Conservation (phyloP, 2,113 vertebrate genomes). For the Cottus gobio region DNA sequence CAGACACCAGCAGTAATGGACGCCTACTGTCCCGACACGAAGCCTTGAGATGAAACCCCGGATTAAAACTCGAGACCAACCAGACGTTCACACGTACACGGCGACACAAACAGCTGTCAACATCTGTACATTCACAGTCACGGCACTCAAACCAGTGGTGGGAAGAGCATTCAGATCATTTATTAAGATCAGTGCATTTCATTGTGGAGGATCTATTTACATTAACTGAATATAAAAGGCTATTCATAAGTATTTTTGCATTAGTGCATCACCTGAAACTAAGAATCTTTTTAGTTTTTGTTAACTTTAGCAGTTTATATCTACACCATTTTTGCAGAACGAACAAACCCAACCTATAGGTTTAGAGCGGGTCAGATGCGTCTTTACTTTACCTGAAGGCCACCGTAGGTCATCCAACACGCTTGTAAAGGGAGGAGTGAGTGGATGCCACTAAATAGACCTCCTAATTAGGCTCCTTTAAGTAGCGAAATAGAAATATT, state of each 20-base stretch:
- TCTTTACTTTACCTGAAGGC: no score
- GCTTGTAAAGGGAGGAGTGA: no score
- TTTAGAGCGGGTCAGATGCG: no score
- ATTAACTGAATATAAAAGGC: neutral
- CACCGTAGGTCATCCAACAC: no score
- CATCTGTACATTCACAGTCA: neutral
- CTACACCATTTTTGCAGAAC: neutral
- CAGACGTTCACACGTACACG: neutral
- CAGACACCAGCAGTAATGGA: constrained; percentile 16
- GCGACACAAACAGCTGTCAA: neutral
- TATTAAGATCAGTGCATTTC: neutral
- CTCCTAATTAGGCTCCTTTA: no score
- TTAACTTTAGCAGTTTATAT: no score
- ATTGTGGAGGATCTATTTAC: neutral
- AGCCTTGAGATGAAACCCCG: constrained; percentile 1
- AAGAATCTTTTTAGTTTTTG: neutral
- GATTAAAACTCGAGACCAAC: neutral
- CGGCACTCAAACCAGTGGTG: neutral
- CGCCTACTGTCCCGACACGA: constrained; percentile 9
- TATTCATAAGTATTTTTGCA: neutral
- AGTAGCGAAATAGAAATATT: no score
- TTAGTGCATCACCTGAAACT: neutral
- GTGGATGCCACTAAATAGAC: no score
- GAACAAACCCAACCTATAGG: no score
- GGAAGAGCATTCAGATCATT: neutral